Conservation (phyloP, 2,888 invertebrate genomes). For the Carterocephalus palaemon region DNA sequence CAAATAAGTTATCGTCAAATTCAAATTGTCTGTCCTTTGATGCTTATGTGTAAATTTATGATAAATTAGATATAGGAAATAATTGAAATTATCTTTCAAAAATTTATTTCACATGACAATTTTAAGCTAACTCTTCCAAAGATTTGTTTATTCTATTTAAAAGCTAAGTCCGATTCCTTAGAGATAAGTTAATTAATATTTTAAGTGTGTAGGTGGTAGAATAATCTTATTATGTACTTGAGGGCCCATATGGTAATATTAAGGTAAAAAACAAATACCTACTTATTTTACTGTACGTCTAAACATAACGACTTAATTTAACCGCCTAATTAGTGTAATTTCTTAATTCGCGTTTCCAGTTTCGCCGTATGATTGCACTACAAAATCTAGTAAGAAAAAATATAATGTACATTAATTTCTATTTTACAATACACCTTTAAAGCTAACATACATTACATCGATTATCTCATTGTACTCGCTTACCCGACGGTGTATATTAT, state of each 20-base stretch:
- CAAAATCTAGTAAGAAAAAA: slow-evolving; percentile 39
- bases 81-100: slow-evolving; percentile 42
- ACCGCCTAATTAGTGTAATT: slow-evolving; percentile 51
- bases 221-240: slow-evolving; percentile 7
- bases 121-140: slow-evolving; percentile 22
- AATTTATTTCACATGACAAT: slow-evolving; percentile 25
- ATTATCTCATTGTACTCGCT: slow-evolving; percentile 66
- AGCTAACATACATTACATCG: slow-evolving; percentile 55
- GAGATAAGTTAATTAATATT: slow-evolving; percentile 21
- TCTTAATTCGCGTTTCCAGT: slow-evolving; percentile 33
- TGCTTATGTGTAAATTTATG: background rate
- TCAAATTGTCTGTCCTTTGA: slow-evolving; percentile 30
- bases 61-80: slow-evolving; percentile 55
- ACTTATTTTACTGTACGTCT: slow-evolving; percentile 20
- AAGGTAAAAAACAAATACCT: slow-evolving; percentile 25
- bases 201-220: slow-evolving; percentile 17
- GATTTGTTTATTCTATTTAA: slow-evolving; percentile 22
- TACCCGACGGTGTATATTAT: slow-evolving; percentile 49
- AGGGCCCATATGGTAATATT: slow-evolving; percentile 7
- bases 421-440: slow-evolving; percentile 63
- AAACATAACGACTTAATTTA: slow-evolving; percentile 50
- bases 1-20: slow-evolving; percentile 28
- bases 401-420: slow-evolving; percentile 63
- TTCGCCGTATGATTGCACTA: slow-evolving; percentile 24
- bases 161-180: slow-evolving; percentile 23